Percentiles rank a stretch among this genome's conserved stretches.
Evolutionary conservation across 2,888 invertebrate species (phyloP).

Genomic region (Acanthococcus lagerstroemiae): DNA sequence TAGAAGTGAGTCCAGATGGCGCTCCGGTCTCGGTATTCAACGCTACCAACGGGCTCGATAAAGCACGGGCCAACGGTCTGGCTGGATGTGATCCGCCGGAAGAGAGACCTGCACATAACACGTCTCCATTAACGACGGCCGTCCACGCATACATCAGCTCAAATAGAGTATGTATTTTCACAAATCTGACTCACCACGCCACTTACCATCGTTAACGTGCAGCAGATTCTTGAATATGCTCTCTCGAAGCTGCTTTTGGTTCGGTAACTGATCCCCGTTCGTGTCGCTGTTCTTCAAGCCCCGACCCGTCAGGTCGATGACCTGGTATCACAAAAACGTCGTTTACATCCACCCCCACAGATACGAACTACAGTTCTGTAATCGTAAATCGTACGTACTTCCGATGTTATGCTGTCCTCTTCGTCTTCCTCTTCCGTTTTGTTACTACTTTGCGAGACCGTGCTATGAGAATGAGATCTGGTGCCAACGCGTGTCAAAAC

Average conservation of each 20-base stretch:
- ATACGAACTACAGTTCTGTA: no score
- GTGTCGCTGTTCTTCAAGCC: slow-evolving; percentile 39
- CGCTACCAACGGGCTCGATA: slow-evolving; percentile 76
- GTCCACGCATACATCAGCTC: neutral
- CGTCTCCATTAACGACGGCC: no score
- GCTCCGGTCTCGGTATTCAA: slow-evolving; percentile 41
- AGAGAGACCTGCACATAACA: slow-evolving; percentile 37
- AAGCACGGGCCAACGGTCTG: slow-evolving; percentile 65
- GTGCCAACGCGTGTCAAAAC: slow-evolving; percentile 66
- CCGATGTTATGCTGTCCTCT: slow-evolving; percentile 36
- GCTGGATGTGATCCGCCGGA: slow-evolving; percentile 37
- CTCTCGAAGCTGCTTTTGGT: slow-evolving; percentile 50
- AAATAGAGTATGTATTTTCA: neutral
- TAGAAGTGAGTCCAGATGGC: slow-evolving; percentile 18
- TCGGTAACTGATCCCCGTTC: slow-evolving; percentile 43
- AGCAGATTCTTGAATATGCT: slow-evolving; percentile 52
- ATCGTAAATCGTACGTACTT: slow-evolving; percentile 34
- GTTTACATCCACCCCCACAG: neutral
- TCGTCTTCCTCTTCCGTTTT: slow-evolving; percentile 37
- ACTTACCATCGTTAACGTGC: slow-evolving; percentile 40
- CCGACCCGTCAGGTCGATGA: slow-evolving; percentile 34
- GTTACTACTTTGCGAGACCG: slow-evolving; percentile 30
- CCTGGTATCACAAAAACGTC: slow-evolving; percentile 20
- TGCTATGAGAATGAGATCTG: slow-evolving; percentile 41
- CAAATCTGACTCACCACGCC: neutral